These are phyloP conservation scores for Drosophila seclusa DNA, from an alignment of 2,888 invertebrate species.

Conservation along the genomic window DNA sequence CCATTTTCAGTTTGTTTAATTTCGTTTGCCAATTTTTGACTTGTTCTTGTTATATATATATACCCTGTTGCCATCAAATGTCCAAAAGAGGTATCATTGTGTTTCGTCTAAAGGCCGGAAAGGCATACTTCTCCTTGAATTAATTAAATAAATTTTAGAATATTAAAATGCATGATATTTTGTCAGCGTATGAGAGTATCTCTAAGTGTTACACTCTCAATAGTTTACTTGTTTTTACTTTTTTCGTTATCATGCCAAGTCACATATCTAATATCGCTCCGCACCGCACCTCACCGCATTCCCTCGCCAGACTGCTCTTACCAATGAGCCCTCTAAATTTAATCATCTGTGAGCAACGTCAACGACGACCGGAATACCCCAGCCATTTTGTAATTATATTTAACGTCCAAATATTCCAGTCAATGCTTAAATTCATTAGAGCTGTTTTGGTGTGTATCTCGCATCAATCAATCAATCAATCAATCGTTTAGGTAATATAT, in stretches of 20 bases:
- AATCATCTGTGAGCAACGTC: constrained; percentile 3
- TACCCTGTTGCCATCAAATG: constrained; percentile 16
- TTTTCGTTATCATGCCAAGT: constrained; percentile 15
- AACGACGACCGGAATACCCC: neutral
- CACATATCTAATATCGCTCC: constrained; percentile 2
- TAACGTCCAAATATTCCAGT: constrained; percentile 13
- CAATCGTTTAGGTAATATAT: neutral
- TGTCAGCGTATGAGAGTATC: constrained; percentile 3
- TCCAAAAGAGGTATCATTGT: neutral
- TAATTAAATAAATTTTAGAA: neutral
- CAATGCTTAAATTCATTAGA: constrained; percentile 21
- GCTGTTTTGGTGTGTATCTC: neutral
- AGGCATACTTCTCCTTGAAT: neutral
- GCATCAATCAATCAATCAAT: neutral
- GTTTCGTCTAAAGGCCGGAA: neutral
- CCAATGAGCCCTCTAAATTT: constrained; percentile 20
- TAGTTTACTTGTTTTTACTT: neutral
- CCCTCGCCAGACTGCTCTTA: neutral
- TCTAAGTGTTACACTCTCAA: neutral
- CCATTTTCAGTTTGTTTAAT: constrained; percentile 73
- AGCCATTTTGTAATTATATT: neutral
- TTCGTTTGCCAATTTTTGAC: constrained; percentile 57
- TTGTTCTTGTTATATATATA: neutral
- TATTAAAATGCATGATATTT: neutral
- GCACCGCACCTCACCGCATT: neutral